Conservation (phyloP, 2,797 vertebrate species). For the Choloepus didactylus region DNA sequence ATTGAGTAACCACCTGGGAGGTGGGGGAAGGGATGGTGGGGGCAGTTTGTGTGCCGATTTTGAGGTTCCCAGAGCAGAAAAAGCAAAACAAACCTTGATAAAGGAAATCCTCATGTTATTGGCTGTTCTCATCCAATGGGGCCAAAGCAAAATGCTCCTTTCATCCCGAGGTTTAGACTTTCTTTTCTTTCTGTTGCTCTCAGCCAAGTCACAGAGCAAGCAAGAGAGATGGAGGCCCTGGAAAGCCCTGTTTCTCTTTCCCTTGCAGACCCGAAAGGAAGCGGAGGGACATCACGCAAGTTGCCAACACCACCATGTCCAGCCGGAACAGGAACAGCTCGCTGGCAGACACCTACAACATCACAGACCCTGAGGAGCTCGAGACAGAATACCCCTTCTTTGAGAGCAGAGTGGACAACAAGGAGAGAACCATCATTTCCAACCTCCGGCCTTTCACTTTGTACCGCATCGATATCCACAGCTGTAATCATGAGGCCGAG, state of each 20-base stretch:
- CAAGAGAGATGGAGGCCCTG: background rate
- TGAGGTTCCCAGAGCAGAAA: background rate
- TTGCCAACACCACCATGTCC: slow-evolving; percentile 92
- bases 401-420: slow-evolving; percentile 92
- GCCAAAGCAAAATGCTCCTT: background rate
- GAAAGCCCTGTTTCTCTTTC: background rate
- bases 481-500: slow-evolving; percentile 96
- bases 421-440: slow-evolving; percentile 93
- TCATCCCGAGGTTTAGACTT: background rate
- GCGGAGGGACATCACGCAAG: slow-evolving; percentile 92
- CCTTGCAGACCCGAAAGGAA: slow-evolving; percentile 91
- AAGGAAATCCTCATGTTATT: background rate
- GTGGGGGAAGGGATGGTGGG: background rate
- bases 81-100: background rate
- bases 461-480: slow-evolving; percentile 98
- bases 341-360: slow-evolving; percentile 87
- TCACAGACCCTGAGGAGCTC: slow-evolving; percentile 90
- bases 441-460: slow-evolving; percentile 96
- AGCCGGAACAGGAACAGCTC: slow-evolving; percentile 87
- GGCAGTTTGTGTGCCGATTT: background rate
- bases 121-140: background rate
- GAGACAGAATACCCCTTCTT: slow-evolving; percentile 93
- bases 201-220: background rate
- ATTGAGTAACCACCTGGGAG: background rate
- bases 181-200: background rate